Evolutionary conservation across 2,888 invertebrate species (phyloP), one percentile per base, ranked within the genome.

Genomic region (Drosophila peninsularis): DNA sequence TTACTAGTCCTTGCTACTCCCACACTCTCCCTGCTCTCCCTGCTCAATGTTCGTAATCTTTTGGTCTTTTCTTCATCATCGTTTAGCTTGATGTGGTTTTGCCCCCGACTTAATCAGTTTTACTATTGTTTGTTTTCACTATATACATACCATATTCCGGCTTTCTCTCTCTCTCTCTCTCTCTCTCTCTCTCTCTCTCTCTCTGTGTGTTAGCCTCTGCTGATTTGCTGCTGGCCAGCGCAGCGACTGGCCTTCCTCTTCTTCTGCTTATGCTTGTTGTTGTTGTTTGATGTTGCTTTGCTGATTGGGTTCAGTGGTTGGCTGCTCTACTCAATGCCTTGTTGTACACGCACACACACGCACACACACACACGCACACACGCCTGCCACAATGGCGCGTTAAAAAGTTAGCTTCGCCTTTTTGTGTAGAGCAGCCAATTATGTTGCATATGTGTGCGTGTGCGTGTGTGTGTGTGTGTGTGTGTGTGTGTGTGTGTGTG

Each of bases 41-140:
- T 19, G 13, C 32, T 21, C 82, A 76, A 71, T 74, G 86, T 58
- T 79, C 76, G 89, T 79, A 88, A 87, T 85, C 87, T 87, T 89
- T 85, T 83, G 82, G 89, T 87, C 84, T 80, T 87, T 84, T 80
- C 74, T 77, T 82, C 88, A 75, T 82, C 78, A 80, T 90, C 84
- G 80, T 88, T 89, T 89, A 85, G 84, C 82, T 83, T 86, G 82
- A 84, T 86, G 84, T 89, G 88, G 90, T 86, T 83, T 82, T 90
- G 77, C 64, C 64, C 62, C 79, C 80, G 77, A 87, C 89, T 81
- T 83, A 90, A 90, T 89, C 90, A 88, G 84, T 88, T 80, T 82
- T 80, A 84, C 85, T 89, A 84, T 90, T 89, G 88, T 90, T 88
- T 90, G 81, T 89, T 84, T 88, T 76, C 80, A 79, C 88, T 65